These are phyloP conservation scores for Cygnus olor DNA, from an alignment of 2,797 vertebrate genomes.

Conservation along the genomic window DNA sequence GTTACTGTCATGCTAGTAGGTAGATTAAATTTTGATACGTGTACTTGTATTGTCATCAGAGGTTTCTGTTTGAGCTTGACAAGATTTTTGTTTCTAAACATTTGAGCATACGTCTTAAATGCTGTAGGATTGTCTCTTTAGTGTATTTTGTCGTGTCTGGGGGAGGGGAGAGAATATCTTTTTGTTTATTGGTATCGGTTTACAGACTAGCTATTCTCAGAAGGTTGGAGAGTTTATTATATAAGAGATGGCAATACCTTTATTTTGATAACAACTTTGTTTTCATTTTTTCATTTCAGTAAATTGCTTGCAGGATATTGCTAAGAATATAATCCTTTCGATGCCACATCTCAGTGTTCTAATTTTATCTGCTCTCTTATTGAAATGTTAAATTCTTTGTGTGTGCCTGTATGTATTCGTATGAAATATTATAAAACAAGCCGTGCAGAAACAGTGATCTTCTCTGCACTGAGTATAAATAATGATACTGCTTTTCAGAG, in stretches of 20 bases:
- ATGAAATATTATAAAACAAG: neutral
- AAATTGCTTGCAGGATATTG: constrained; percentile 64
- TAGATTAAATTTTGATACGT: constrained; percentile 69
- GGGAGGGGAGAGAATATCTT: constrained; percentile 22
- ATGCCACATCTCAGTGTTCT: constrained; percentile 49
- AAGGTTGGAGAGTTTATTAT: constrained; percentile 54
- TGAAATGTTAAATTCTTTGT: constrained; percentile 27
- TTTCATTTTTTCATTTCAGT: constrained; percentile 62
- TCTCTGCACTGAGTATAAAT: neutral
- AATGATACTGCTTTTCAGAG: neutral
- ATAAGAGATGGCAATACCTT: constrained; percentile 55
- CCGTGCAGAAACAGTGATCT: neutral
- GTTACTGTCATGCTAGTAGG: constrained; percentile 29
- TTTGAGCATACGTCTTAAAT: constrained; percentile 57
- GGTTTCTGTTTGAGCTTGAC: constrained; percentile 45
- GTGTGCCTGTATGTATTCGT: neutral
- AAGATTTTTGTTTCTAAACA: constrained; percentile 60
- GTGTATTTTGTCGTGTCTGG: constrained; percentile 25
- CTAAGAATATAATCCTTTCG: constrained; percentile 67
- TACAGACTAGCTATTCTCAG: constrained; percentile 28
- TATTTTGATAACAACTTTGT: constrained; percentile 72
- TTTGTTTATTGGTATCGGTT: constrained; percentile 46
- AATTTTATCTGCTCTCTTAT: constrained; percentile 38
- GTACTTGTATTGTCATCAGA: constrained; percentile 43
- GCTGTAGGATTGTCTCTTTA: constrained; percentile 5